Conservation (phyloP, 2,113 vertebrate genomes). For the Prunella fulvescens region DNA sequence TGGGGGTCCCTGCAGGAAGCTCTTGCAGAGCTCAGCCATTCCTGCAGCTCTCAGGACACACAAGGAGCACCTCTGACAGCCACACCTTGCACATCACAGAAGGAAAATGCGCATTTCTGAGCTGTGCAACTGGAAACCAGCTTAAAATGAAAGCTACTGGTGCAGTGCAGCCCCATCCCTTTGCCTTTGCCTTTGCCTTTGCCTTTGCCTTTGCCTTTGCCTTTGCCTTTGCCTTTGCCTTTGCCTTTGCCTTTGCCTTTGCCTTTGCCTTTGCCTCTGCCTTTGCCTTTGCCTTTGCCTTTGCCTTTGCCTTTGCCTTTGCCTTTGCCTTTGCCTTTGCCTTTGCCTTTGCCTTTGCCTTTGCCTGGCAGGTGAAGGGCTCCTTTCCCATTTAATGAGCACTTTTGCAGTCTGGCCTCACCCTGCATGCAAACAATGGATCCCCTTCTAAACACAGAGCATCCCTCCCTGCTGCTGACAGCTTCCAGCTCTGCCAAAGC, state of each 20-base stretch:
- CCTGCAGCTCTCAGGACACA: neutral
- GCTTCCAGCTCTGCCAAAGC: neutral
- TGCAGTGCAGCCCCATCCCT: neutral
- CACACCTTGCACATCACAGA: rapidly evolving
- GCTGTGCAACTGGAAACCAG: neutral
- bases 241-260: too few species aligned
- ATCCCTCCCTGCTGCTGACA: neutral
- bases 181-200: neutral
- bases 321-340: too few species aligned
- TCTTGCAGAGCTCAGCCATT: neutral
- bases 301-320: too few species aligned
- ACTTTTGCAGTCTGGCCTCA: neutral
- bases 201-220: too few species aligned
- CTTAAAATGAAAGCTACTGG: neutral
- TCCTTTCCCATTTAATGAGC: neutral
- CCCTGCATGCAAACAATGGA: neutral
- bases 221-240: too few species aligned
- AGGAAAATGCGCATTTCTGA: neutral
- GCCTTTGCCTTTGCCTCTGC: neutral
- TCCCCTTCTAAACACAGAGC: neutral
- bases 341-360: neutral
- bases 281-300: too few species aligned
- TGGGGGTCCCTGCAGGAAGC: neutral
- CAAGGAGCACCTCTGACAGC: neutral
- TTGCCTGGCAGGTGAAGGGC: neutral